Conservation (phyloP, 2,888 invertebrate genomes). For the Aquatica leii region DNA sequence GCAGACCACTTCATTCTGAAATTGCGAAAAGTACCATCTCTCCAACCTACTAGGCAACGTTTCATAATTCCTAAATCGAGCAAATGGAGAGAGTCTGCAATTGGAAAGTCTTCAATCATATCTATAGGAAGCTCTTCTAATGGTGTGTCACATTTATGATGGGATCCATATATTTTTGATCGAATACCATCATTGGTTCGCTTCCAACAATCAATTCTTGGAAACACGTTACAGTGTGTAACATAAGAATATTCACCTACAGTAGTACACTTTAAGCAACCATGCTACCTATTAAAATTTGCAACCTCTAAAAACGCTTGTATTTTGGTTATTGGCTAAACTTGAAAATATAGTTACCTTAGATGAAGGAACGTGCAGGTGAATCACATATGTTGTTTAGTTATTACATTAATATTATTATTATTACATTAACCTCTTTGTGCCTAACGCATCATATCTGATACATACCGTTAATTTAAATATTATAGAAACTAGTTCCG, state of each 20-base stretch:
- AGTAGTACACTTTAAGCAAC: conserved; percentile 6
- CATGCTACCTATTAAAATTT: conserved; percentile 3
- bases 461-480: too few species aligned
- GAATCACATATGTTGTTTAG: not conserved
- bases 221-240: conserved; percentile 1
- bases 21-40: conserved; percentile 8
- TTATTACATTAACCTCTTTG: too few species aligned
- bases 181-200: conserved; percentile 1
- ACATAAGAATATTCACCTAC: too few species aligned
- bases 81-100: conserved; percentile 38
- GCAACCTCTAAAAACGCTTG: not conserved
- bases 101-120: conserved; percentile 38
- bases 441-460: too few species aligned
- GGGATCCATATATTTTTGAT: not conserved
- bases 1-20: not conserved
- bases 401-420: too few species aligned
- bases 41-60: conserved; percentile 28
- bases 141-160: conserved; percentile 9
- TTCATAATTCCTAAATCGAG: conserved; percentile 39
- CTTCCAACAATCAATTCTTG: not conserved
- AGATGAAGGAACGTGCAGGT: not conserved
- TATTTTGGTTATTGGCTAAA: not conserved
- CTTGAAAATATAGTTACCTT: not conserved
- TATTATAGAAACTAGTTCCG: too few species aligned
- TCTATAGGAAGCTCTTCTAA: conserved; percentile 32